These are phyloP conservation scores for Moxostoma hubbsi DNA, from an alignment of 2,797 vertebrate genomes.

Conservation along the genomic window DNA sequence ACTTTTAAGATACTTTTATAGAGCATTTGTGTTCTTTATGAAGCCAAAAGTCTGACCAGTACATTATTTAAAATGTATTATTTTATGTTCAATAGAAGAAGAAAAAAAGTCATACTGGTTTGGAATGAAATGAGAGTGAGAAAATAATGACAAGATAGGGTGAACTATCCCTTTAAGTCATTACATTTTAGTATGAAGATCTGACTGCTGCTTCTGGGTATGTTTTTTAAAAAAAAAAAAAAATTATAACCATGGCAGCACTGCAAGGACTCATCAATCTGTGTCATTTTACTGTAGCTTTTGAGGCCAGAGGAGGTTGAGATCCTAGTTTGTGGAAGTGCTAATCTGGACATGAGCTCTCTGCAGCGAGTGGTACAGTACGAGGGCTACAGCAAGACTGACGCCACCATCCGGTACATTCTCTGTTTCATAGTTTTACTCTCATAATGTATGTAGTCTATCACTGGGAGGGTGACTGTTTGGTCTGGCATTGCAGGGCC, in stretches of 20 bases:
- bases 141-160: no score
- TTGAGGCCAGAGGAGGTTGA: conserved; percentile 96
- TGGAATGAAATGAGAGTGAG: no score
- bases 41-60: no score
- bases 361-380: conserved; percentile 93
- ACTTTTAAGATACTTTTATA: no score
- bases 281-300: conserved; percentile 71
- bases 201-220: background rate
- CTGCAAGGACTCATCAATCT: background rate
- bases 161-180: no score
- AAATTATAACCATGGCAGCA: background rate
- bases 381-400: conserved; percentile 90
- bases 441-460: background rate
- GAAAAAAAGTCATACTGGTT: no score
- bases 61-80: no score
- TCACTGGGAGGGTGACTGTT: background rate
- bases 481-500: conserved; percentile 74
- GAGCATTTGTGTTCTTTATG: no score
- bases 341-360: conserved; percentile 91
- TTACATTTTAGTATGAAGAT: background rate
- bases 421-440: background rate
- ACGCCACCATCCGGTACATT: conserved; percentile 86
- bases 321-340: conserved; percentile 94
- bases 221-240: no score
- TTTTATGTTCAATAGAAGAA: no score